Evolutionary conservation across 2,888 invertebrate genomes (phyloP).

Genomic region (Helleia helle): DNA sequence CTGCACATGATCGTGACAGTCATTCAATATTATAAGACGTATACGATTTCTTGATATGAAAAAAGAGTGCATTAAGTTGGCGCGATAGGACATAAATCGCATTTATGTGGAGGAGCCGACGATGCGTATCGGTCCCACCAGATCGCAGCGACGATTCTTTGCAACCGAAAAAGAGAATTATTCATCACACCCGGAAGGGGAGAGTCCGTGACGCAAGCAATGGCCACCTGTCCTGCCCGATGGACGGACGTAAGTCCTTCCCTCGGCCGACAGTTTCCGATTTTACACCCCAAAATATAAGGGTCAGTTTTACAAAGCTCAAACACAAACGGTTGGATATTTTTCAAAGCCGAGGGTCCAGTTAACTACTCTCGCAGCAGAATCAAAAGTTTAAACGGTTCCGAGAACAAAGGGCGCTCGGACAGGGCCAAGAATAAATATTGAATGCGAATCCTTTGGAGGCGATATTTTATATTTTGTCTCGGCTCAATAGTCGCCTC

Average conservation of each 20-base stretch:
- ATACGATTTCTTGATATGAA: constrained; percentile 44
- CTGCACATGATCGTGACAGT: too few species aligned
- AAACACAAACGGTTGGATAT: constrained; percentile 30
- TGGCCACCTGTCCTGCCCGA: constrained; percentile 47
- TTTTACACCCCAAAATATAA: constrained; percentile 22
- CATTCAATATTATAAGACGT: too few species aligned
- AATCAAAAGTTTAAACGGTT: constrained; percentile 74
- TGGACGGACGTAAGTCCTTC: constrained; percentile 33
- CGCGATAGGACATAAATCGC: constrained; percentile 67
- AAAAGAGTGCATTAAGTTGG: constrained; percentile 65
- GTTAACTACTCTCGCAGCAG: constrained; percentile 71
- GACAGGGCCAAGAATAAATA: constrained; percentile 67
- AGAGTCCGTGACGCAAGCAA: constrained; percentile 71
- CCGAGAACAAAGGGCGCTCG: constrained; percentile 66
- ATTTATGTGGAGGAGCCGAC: constrained; percentile 64
- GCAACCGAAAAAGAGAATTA: constrained; percentile 70
- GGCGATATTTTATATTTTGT: constrained; percentile 67
- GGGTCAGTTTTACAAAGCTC: constrained; percentile 22
- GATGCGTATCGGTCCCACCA: constrained; percentile 69
- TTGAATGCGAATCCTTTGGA: constrained; percentile 73
- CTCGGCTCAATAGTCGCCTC: constrained; percentile 51
- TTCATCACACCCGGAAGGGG: constrained; percentile 75
- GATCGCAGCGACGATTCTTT: constrained; percentile 69
- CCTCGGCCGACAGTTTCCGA: constrained; percentile 16
- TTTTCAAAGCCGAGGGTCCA: constrained; percentile 60